Evolutionary conservation across 64 coral and sea anemone genomes (phyloP).

Genomic region (Stichodactyla helianthus): DNA sequence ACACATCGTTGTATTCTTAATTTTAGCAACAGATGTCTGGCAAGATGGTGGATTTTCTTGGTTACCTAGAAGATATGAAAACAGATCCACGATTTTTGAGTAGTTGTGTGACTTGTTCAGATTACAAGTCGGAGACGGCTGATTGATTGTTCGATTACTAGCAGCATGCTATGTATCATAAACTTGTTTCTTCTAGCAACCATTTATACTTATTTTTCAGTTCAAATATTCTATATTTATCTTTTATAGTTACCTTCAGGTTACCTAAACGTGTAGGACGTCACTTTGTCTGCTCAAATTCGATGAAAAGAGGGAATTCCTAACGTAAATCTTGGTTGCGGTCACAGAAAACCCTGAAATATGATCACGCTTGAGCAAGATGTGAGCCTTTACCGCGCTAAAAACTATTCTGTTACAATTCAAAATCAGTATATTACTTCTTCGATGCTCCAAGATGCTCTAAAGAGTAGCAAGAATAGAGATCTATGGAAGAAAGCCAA

Average conservation of each 20-base stretch:
- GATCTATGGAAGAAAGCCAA: not conserved
- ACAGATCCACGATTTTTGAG: not conserved
- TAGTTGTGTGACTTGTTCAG: conserved; percentile 1
- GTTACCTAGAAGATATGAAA: not conserved
- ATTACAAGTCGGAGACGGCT: not conserved
- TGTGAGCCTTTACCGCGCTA: conserved; percentile 3
- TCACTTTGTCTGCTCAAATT: not conserved
- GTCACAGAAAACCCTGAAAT: not conserved
- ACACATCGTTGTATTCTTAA: not conserved
- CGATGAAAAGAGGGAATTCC: not conserved
- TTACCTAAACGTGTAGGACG: not conserved
- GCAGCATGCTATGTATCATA: not conserved
- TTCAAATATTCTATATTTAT: not conserved
- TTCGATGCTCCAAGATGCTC: not conserved
- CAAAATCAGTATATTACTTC: not conserved
- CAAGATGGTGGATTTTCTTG: not conserved
- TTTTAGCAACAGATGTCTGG: not conserved
- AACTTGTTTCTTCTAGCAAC: not conserved
- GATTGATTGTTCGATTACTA: not conserved
- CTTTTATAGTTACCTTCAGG: not conserved
- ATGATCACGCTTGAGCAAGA: conserved; percentile 12
- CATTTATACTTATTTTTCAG: not conserved
- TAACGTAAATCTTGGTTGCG: not conserved
- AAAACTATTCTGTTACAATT: not conserved
- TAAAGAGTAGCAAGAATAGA: not conserved